Percentiles rank a stretch among this genome's conserved stretches.
Conservation (phyloP, 2,113 vertebrate species). For the Dunckerocampus dactyliophorus region DNA sequence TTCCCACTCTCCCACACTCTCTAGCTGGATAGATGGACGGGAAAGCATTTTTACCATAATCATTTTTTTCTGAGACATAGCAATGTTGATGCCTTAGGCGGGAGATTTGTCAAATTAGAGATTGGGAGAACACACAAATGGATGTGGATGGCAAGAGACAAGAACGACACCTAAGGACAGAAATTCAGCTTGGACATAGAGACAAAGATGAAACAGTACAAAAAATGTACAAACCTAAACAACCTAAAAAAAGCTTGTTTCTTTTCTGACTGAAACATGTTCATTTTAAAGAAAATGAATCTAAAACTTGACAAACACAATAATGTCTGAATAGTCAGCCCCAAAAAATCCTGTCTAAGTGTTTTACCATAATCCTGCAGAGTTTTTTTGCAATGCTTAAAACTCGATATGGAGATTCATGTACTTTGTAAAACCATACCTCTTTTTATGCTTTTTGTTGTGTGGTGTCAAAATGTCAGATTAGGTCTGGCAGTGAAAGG, state of each 20-base stretch:
- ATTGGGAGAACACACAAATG: conserved; percentile 11
- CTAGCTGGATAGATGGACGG: conserved; percentile 69
- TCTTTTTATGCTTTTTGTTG: conserved; percentile 2
- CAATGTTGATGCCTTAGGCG: conserved; percentile 60
- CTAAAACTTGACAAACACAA: background rate
- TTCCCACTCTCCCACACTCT: conserved; percentile 53
- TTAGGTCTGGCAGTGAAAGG: background rate
- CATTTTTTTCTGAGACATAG: conserved; percentile 66
- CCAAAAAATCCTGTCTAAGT: background rate
- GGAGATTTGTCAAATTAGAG: conserved; percentile 47
- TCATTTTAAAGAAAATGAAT: background rate
- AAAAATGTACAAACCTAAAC: background rate
- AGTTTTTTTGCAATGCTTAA: background rate
- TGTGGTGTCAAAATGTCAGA: conserved; percentile 10
- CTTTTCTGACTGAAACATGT: background rate
- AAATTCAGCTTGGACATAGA: background rate
- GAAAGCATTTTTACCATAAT: conserved; percentile 69
- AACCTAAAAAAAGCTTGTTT: too few relatives aligned
- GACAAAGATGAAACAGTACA: background rate
- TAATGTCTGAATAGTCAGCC: background rate
- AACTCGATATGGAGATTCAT: background rate
- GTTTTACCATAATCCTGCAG: conserved; percentile 7
- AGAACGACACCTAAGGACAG: background rate
- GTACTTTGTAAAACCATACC: conserved; percentile 7
- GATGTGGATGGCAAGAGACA: background rate